A percentile compares a stretch with the other conserved stretches of the same genome.
Evolutionary conservation across 2,888 invertebrate species (phyloP).

Genomic region (Amphiduros pacificus): DNA sequence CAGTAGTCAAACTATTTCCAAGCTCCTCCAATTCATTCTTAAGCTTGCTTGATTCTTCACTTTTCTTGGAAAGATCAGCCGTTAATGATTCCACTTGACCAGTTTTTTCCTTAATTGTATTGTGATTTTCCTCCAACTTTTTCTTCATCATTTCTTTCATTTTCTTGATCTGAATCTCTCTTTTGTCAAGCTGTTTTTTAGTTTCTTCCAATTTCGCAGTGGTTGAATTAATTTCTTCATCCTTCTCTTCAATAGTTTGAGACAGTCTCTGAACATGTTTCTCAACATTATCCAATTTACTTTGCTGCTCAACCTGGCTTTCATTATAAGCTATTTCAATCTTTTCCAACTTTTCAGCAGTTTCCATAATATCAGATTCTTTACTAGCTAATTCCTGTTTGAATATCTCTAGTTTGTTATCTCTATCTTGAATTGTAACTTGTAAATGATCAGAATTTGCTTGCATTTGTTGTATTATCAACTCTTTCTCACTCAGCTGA

Average conservation of each 20-base stretch:
- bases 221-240: conserved; percentile 1
- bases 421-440: neutral
- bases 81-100: no score
- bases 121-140: neutral
- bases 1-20: no score
- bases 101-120: neutral
- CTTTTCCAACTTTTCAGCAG: neutral
- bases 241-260: conserved; percentile 2
- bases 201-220: neutral
- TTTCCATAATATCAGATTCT: no score
- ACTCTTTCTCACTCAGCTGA: no score
- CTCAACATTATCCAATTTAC: no score
- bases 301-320: neutral
- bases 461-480: no score
- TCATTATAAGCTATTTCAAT: neutral
- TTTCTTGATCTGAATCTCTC: neutral
- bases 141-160: neutral
- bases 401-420: neutral
- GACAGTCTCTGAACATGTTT: conserved; percentile 3
- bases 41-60: no score
- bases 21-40: no score
- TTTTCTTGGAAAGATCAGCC: no score
- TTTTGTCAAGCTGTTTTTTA: neutral
- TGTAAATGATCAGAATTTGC: no score
- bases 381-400: no score